Base-by-base conservation (phyloP, 1,140 invertebrate species). In the Drosophila lacertosa region DNA sequence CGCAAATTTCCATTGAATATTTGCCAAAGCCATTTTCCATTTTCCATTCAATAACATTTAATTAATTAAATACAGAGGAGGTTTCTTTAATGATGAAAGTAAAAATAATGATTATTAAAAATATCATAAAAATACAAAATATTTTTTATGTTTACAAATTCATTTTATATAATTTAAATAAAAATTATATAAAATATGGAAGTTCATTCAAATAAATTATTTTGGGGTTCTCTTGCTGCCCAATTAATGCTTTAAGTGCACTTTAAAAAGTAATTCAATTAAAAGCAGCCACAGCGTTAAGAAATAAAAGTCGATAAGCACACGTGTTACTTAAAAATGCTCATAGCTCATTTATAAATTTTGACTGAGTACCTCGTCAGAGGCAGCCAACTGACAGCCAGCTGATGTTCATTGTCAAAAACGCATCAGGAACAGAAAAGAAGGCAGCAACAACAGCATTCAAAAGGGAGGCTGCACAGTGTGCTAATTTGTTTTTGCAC, bases 381-480 rank as follows among this genome's bases (percentile, higher is more conserved):
- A 54, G 47, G 24, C 60, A 77, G 24, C 20, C 9, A 32, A 65
- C 42, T 65, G 79, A 75, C 70, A 78, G 65, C 45, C 72, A 74
- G 63, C 64, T 86, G 81, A 73, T 74, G 82, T 80, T 81, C 77
- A 81, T 77, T 86, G 77, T 84, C 80, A 83, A 83, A 83, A 86
- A 83, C 74, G 72, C 76, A 84, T 84, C 81, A 84, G 10, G 39
- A 32, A 37, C 44, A 40, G 13, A 50, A 10, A 0, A 3, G 18
- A 0, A 3, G 10, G 10, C 0, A n/a, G 24, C 0, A 22, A 4
- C 4, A 18, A 44, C 47, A 60, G 35, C 42, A 58, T 16, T 24
- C 48, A 10, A 37, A 24, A 11, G 44, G 44, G 39, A 33, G 29
- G 29, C 47, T 7, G 42, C 32, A 20, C 5, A 47, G 47, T 58